Conservation (phyloP, 2,113 vertebrate genomes). For the Empidonax traillii region DNA sequence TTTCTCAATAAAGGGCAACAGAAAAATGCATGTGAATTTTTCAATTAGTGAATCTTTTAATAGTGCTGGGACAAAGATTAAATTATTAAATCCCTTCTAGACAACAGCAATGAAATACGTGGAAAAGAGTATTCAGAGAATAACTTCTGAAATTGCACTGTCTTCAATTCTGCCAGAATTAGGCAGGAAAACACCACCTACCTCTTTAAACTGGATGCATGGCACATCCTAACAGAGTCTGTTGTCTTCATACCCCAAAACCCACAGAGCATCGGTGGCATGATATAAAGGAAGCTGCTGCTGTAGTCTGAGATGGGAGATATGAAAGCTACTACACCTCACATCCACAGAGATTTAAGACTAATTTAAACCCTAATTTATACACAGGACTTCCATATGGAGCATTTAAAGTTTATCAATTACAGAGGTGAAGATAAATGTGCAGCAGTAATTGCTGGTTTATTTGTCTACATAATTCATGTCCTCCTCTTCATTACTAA, state of each 20-base stretch:
- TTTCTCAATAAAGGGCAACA: neutral
- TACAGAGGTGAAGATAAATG: constrained; percentile 7
- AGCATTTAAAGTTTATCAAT: neutral
- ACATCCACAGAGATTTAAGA: neutral
- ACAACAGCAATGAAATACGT: neutral
- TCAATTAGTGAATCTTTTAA: neutral
- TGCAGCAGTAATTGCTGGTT: neutral
- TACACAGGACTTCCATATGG: neutral
- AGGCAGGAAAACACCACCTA: neutral
- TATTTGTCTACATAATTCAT: neutral
- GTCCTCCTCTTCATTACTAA: constrained; percentile 1
- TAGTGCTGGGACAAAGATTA: neutral
- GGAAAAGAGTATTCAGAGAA: neutral
- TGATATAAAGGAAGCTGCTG: neutral
- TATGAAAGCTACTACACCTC: neutral
- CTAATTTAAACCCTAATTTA: neutral
- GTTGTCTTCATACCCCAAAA: neutral
- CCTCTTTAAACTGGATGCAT: neutral
- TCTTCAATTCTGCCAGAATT: neutral
- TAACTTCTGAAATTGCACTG: neutral
- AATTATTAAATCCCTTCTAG: neutral
- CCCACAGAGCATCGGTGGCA: neutral
- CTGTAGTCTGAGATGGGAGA: neutral
- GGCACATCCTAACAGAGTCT: neutral
- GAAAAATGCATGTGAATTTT: neutral